These are phyloP conservation scores for Hephaestus fuliginosus DNA, from an alignment of 2,797 vertebrate species.

Conservation along the genomic window DNA sequence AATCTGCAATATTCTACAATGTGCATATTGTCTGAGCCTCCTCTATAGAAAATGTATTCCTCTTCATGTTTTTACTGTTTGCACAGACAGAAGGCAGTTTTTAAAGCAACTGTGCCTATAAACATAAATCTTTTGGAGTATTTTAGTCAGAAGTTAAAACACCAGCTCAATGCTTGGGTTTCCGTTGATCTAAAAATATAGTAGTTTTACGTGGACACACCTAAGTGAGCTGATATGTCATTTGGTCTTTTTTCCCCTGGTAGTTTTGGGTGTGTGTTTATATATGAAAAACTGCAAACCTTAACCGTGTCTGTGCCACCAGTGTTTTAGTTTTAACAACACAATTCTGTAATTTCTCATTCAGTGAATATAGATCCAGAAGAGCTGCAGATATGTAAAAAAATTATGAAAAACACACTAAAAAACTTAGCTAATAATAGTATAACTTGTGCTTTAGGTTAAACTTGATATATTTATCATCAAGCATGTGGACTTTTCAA, in stretches of 20 bases:
- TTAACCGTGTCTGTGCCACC: neutral
- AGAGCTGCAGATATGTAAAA: neutral
- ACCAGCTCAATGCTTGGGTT: neutral
- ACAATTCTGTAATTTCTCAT: neutral
- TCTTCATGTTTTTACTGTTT: neutral
- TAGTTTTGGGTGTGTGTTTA: slow-evolving; percentile 12
- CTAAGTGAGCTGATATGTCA: neutral
- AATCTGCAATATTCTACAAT: neutral
- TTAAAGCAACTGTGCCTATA: neutral
- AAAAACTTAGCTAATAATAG: neutral
- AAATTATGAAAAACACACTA: neutral
- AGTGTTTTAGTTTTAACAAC: neutral
- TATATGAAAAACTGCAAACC: neutral
- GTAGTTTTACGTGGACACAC: slow-evolving; percentile 1
- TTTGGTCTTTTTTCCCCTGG: slow-evolving; percentile 15
- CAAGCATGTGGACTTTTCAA: slow-evolving; percentile 10
- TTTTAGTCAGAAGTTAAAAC: neutral
- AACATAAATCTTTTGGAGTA: neutral
- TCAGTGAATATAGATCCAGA: neutral
- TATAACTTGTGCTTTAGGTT: neutral
- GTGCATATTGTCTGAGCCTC: neutral
- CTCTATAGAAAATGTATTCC: neutral
- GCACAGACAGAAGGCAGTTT: neutral
- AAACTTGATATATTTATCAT: slow-evolving; percentile 8
- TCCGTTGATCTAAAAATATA: slow-evolving; percentile 23